Conservation (phyloP, 2,888 invertebrate species). For the Pseudanteris insignis region DNA sequence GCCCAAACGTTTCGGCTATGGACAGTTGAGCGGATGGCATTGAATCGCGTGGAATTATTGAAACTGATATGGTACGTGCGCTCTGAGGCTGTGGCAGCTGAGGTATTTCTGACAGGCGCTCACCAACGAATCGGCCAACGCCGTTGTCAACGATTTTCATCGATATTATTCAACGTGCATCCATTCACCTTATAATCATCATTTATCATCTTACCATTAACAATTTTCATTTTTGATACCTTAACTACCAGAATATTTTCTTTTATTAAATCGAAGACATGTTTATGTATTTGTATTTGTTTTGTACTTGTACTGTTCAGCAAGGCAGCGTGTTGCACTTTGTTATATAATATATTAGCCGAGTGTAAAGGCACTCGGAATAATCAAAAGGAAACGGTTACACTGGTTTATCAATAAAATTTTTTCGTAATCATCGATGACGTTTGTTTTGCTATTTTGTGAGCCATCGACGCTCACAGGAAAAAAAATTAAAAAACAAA, state of each 20-base stretch:
- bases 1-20: no score
- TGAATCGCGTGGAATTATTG: conserved; percentile 19
- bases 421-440: conserved; percentile 15
- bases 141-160: no score
- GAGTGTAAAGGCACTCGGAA: conserved; percentile 60
- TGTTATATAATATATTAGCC: conserved; percentile 65
- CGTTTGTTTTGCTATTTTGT: background rate
- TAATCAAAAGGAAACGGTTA: conserved; percentile 51
- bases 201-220: conserved; percentile 53
- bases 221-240: conserved; percentile 56
- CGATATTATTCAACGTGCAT: conserved; percentile 39
- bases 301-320: conserved; percentile 68
- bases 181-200: conserved; percentile 6
- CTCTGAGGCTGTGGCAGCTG: conserved; percentile 63
- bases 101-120: conserved; percentile 63
- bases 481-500: no score
- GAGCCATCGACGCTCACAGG: no score
- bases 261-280: conserved; percentile 65
- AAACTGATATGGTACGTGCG: conserved; percentile 28
- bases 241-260: conserved; percentile 64
- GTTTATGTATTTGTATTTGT: conserved; percentile 66
- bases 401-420: conserved; percentile 9
- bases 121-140: conserved; percentile 52
- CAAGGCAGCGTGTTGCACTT: conserved; percentile 68
- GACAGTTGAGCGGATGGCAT: no score